Base-by-base conservation (phyloP, 1,140 invertebrate species). In the Caenorhabditis inopinata region DNA sequence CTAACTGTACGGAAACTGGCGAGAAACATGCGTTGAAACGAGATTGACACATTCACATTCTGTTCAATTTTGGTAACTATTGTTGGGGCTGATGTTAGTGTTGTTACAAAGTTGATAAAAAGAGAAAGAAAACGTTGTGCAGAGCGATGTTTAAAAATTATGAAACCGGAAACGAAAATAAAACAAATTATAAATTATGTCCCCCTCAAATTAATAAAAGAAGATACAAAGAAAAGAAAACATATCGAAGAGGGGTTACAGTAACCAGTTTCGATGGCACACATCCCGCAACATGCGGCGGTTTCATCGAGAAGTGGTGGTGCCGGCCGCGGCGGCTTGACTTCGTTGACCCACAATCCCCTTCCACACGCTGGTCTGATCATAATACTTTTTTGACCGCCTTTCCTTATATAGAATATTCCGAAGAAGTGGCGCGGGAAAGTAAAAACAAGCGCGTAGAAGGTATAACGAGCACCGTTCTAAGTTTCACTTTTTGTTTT, bases 231-330 rank as follows among this genome's bases (percentile, higher is more conserved):
- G 58, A 11, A 68, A 23, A 58, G 51, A 25, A 21, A 58, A 58
- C 7, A 2, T 7, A 0, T 58, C 51, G 51, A 18, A 68, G n/a
- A 68, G 32, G 16, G 14, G n/a, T 38, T 68, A 68, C 58, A 68
- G 58, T 68, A 68, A 68, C 58, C 58, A 68, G 58, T 68, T 68
- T 68, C 58, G 58, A 68, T 68, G 58, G 58, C 58, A 68, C 58
- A 68, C 16, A 68, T 68, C 38, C 58, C 58, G 58, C 58, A 68
- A 68, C 58, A 68, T 68, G 58, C 58, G 32, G 32, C 18, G 18
- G 27, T 58, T 58, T 58, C n/a, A 58, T 58, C 51, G 32, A 42
- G 32, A 38, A 68, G 38, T 68, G 58, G 58, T 68, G 58, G 29
- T 68, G 51, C 51, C 51, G 51, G 51, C 51, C 27, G 51, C 51